Conservation (phyloP, 2,888 invertebrate species). For the Anagyrus pseudococci region DNA sequence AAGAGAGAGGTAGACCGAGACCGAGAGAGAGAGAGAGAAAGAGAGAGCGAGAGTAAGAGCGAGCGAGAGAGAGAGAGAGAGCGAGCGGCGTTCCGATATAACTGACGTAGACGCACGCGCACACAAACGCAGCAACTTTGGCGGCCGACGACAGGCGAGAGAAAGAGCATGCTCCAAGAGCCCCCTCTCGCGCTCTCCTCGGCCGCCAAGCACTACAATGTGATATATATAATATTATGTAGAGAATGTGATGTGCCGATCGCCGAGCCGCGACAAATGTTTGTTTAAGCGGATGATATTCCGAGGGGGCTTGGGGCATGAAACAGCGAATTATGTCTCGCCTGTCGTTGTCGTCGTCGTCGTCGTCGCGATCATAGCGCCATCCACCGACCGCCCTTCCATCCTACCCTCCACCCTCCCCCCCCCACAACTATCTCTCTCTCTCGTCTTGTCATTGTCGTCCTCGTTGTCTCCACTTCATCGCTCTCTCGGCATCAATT, state of each 20-base stretch:
- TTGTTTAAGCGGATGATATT: too few species aligned
- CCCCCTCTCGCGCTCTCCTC: background rate
- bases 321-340: background rate
- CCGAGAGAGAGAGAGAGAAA: background rate
- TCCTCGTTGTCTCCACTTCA: conserved; percentile 18
- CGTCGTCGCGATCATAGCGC: conserved; percentile 20
- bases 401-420: conserved; percentile 4
- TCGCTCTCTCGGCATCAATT: background rate
- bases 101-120: too few species aligned
- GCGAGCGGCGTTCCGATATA: too few species aligned
- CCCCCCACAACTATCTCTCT: conserved; percentile 1
- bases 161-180: too few species aligned
- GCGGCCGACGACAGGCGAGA: background rate
- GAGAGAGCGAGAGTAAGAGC: too few species aligned
- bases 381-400: conserved; percentile 15
- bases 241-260: conserved; percentile 23
- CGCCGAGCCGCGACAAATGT: too few species aligned
- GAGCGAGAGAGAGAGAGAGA: too few species aligned
- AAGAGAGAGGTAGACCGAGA: background rate
- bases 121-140: conserved; percentile 23
- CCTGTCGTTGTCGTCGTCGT: background rate
- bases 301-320: too few species aligned
- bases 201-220: conserved; percentile 18
- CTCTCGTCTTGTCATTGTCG: conserved; percentile 20
- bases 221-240: conserved; percentile 26